Conservation (phyloP, 2,888 invertebrate species). For the Macrophya alboannulata region DNA sequence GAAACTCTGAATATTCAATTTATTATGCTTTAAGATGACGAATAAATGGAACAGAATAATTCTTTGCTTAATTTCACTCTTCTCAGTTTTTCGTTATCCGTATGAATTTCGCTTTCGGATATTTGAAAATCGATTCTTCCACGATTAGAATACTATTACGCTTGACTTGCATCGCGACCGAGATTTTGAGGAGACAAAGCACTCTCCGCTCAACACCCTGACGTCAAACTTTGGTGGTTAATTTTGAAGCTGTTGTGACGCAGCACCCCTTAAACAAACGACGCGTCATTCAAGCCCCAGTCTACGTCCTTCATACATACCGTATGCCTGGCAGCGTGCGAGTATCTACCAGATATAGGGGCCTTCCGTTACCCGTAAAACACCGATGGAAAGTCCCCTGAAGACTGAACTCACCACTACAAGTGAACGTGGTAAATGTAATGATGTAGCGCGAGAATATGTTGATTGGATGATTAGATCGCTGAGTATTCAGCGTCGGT, state of each 20-base stretch:
- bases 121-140: constrained; percentile 10
- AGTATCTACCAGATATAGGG: background rate
- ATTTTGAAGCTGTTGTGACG: constrained; percentile 44
- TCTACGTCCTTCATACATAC: background rate
- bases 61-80: background rate
- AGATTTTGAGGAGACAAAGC: constrained; percentile 5
- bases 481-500: background rate
- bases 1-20: background rate
- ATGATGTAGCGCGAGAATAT: background rate
- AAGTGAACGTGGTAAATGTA: background rate
- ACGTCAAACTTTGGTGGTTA: constrained; percentile 47
- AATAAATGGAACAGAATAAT: background rate
- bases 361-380: background rate
- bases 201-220: constrained; percentile 3
- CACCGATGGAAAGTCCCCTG: background rate
- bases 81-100: background rate
- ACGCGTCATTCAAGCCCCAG: background rate
- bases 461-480: background rate
- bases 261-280: background rate
- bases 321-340: background rate
- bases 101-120: background rate
- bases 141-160: background rate
- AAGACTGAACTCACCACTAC: background rate
- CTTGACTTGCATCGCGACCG: background rate
- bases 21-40: background rate